Conservation (phyloP, 1,140 invertebrate species). For the Drosophila teissieri region DNA sequence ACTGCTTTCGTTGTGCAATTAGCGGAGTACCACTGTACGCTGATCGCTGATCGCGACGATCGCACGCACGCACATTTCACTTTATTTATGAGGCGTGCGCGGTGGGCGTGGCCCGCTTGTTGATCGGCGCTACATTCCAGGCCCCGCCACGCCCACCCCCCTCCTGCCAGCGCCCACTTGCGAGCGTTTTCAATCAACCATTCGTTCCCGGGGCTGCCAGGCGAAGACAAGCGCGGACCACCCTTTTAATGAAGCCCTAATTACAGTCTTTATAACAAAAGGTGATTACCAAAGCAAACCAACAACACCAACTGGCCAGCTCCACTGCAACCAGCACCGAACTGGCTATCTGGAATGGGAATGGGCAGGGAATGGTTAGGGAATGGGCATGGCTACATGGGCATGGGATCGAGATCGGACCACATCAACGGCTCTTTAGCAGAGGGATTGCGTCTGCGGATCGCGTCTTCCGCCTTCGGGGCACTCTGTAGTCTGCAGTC, state of each 20-base stretch:
- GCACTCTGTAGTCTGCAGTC: constrained; percentile 25
- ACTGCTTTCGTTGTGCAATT: neutral
- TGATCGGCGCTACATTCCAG: constrained; percentile 77
- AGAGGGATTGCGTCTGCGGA: constrained; percentile 10
- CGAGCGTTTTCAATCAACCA: constrained; percentile 76
- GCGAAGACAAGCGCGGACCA: constrained; percentile 80
- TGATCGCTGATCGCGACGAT: constrained; percentile 30
- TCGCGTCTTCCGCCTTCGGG: constrained; percentile 54
- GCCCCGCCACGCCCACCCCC: neutral
- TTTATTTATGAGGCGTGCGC: constrained; percentile 82
- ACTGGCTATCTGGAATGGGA: neutral
- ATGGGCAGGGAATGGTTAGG: neutral
- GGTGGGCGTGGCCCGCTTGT: constrained; percentile 74
- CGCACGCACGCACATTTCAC: constrained; percentile 73
- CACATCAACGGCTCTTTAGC: constrained; percentile 74
- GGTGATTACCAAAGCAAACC: constrained; percentile 83
- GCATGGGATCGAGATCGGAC: constrained; percentile 7
- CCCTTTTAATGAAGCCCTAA: constrained; percentile 83
- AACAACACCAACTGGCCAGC: constrained; percentile 69
- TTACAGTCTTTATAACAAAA: constrained; percentile 83
- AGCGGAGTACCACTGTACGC: constrained; percentile 43
- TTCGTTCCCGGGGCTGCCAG: constrained; percentile 61
- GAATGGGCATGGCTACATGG: neutral
- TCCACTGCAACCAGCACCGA: neutral
- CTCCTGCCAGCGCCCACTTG: neutral